A percentile compares a stretch with the other conserved stretches of the same genome.
These are phyloP conservation scores for Melospiza melodia DNA, from an alignment of 2,113 vertebrate species.

Conservation along the genomic window DNA sequence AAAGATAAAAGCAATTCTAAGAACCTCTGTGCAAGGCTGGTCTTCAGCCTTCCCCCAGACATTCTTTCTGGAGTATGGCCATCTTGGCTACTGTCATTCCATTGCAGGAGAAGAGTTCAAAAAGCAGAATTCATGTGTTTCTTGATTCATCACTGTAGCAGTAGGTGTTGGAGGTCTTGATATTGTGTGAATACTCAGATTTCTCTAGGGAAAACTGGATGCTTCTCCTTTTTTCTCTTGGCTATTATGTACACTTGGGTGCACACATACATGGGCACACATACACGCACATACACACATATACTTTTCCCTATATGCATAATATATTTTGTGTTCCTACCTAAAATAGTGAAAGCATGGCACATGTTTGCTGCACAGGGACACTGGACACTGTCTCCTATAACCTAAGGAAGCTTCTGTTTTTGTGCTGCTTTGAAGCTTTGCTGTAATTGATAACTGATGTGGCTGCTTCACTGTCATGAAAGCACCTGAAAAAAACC, in stretches of 20 bases:
- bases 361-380: background rate
- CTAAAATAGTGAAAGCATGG: background rate
- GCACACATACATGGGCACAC: background rate
- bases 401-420: background rate
- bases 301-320: background rate
- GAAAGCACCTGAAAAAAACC: background rate
- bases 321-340: background rate
- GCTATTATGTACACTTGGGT: background rate
- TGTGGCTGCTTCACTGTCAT: background rate
- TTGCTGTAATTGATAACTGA: background rate
- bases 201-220: background rate
- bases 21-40: background rate
- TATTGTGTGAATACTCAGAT: background rate
- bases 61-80: background rate
- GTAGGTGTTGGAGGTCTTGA: background rate
- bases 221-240: background rate
- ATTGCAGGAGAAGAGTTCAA: background rate
- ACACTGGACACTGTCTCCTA: background rate
- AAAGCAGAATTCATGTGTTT: background rate
- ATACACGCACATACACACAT: background rate
- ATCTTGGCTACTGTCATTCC: background rate
- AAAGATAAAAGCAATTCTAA: background rate
- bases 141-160: background rate
- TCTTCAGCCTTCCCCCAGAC: background rate
- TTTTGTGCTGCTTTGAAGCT: background rate